These are phyloP conservation scores for Andrena hattorfiana DNA, from an alignment of 2,888 invertebrate genomes.

Conservation along the genomic window DNA sequence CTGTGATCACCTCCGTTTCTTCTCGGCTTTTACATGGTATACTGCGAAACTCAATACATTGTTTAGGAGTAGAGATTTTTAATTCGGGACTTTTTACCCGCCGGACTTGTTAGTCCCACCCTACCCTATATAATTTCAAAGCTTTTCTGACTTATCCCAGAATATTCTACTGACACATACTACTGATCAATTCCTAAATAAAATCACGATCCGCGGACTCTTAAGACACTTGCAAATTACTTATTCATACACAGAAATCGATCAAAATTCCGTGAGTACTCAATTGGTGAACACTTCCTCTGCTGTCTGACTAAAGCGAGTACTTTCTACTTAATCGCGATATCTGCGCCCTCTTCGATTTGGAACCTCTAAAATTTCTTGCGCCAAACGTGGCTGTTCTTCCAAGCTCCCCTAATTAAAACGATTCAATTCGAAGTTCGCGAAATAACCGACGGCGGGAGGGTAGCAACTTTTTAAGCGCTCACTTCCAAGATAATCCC, in stretches of 20 bases:
- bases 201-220: not conserved
- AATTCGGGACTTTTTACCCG: no score
- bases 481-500: conserved; percentile 4
- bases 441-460: conserved; percentile 9
- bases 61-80: no score
- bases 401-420: conserved; percentile 20
- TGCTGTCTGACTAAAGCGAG: not conserved
- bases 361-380: not conserved
- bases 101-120: no score
- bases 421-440: conserved; percentile 23
- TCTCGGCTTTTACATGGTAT: no score
- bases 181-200: not conserved
- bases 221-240: not conserved
- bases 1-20: no score
- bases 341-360: not conserved
- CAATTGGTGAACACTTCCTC: not conserved
- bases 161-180: not conserved
- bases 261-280: no score
- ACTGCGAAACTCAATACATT: no score
- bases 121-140: not conserved
- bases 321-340: conserved; percentile 9
- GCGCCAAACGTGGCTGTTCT: not conserved
- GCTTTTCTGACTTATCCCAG: not conserved
- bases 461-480: conserved; percentile 29
- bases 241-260: not conserved